A percentile compares a stretch with the other conserved stretches of the same genome.
phyloP scores from a whole-genome alignment of 2,888 invertebrate genomes.

The Ecdyonurus torrentis region DNA sequence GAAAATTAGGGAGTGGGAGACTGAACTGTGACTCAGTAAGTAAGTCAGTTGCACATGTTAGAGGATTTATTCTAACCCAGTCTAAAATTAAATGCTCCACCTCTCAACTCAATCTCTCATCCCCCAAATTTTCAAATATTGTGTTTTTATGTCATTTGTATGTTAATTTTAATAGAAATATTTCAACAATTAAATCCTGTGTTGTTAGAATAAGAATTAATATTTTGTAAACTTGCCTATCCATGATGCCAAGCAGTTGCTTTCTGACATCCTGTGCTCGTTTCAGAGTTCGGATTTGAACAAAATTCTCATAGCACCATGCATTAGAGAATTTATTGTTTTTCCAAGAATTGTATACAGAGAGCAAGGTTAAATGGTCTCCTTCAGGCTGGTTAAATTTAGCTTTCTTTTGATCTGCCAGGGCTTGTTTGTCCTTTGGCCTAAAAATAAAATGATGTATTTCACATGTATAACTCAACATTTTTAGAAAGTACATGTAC shows the following conservation, averaged over 20 bases:
- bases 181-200: no score
- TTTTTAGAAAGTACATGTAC: neutral
- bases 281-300: slow-evolving; percentile 91
- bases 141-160: no score
- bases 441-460: slow-evolving; percentile 23
- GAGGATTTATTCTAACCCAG: no score
- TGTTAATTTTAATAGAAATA: no score
- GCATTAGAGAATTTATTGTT: slow-evolving; percentile 98
- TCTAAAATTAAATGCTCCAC: no score
- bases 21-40: no score
- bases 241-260: slow-evolving; percentile 95
- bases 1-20: no score
- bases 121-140: no score
- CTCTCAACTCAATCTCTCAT: no score
- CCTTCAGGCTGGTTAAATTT: slow-evolving; percentile 99
- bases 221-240: slow-evolving; percentile 57
- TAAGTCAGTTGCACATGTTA: no score
- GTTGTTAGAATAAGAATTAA: no score
- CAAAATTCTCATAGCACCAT: slow-evolving; percentile 99
- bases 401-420: slow-evolving; percentile 97
- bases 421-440: slow-evolving; percentile 86
- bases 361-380: slow-evolving; percentile 91
- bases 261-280: slow-evolving; percentile 96
- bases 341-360: slow-evolving; percentile 98
- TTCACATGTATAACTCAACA: neutral